Conservation (phyloP, 2,797 vertebrate species). For the Ctenochaetus hawaiiensis region DNA sequence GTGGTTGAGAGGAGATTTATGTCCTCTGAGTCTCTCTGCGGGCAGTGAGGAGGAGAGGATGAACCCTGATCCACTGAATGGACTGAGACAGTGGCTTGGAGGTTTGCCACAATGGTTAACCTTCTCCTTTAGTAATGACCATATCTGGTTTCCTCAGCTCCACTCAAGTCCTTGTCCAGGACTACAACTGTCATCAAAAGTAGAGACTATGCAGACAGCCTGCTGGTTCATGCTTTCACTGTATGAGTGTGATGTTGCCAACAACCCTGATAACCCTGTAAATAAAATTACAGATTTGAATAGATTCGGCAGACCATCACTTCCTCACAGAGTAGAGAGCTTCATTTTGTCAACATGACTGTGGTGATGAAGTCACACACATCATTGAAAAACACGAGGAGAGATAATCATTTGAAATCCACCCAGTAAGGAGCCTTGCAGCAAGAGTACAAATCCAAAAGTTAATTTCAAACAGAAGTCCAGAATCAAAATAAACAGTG, state of each 20-base stretch:
- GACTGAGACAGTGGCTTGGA: constrained; percentile 83
- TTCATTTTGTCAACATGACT: constrained; percentile 36
- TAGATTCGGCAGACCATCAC: constrained; percentile 71
- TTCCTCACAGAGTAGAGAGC: constrained; percentile 32
- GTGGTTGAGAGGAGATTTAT: constrained; percentile 66
- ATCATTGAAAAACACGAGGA: constrained; percentile 26
- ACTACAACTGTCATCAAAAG: constrained; percentile 60
- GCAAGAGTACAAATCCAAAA: constrained; percentile 44
- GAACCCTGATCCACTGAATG: constrained; percentile 66
- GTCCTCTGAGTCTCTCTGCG: constrained; percentile 56
- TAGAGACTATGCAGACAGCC: constrained; percentile 35
- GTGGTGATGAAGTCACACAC: constrained; percentile 53
- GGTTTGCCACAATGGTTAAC: constrained; percentile 83
- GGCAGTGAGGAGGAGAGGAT: constrained; percentile 56
- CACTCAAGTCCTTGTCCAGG: constrained; percentile 50
- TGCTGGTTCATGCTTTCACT: constrained; percentile 43
- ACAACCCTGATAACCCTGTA: constrained; percentile 50
- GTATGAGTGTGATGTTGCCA: constrained; percentile 25
- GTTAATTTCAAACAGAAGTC: constrained; percentile 46
- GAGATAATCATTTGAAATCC: constrained; percentile 43
- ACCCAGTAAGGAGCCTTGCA: constrained; percentile 1
- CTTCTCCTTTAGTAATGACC: constrained; percentile 79
- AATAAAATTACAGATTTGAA: constrained; percentile 56
- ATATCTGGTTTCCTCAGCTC: constrained; percentile 81
- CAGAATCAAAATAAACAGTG: constrained; percentile 18